Evolutionary conservation across 1,140 invertebrate genomes (phyloP), one percentile per base, ranked within the genome.

Genomic region (Saccostrea glomerata): DNA sequence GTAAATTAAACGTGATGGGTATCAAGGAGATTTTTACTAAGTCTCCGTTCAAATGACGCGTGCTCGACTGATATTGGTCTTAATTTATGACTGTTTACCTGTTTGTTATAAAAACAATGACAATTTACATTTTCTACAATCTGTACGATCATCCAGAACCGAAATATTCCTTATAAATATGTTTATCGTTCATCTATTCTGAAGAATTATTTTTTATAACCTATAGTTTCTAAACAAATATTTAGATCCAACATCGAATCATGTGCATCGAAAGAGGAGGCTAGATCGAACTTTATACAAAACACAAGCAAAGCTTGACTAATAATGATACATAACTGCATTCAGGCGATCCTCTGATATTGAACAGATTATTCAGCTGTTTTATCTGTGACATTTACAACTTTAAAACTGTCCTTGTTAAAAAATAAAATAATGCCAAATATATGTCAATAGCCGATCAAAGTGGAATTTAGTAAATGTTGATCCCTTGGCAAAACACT

Each of bases 141-240:
- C 25, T 30, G 11, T 13, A 30, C 7, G 70, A 77, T 77, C 70
- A 3, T 36, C 23, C 30, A 36, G 15, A 15, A 25, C 11, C 11
- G 15, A 3, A 12, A 30, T 77, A 77, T 36, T 36, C 70, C 25
- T 77, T 11, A 15, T 77, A 36, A 77, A 77, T 77, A 30, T 77
- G 70, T 77, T 77, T 77, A 77, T 77, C 70, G 70, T 77, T 77
- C 25, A 77, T 77, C 70, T 13, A 30, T 25, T 77, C 70, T 36
- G 11, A 77, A 30, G 70, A 17, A 13, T 73, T 7, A 73, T 25
- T 73, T n/a, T 73, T 30, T 25, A n/a, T 73, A 25, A 25, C 25
- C 23, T 11, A 73, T 73, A 17, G 56, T 17, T 70, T 70, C n/a
- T 73, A 73, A 73, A 73, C 23, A 73, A 23, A 77, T 77, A 77